Evolutionary conservation across 2,888 invertebrate species (phyloP), one percentile per base, ranked within the genome.

Genomic region (Electrophaes corylata): DNA sequence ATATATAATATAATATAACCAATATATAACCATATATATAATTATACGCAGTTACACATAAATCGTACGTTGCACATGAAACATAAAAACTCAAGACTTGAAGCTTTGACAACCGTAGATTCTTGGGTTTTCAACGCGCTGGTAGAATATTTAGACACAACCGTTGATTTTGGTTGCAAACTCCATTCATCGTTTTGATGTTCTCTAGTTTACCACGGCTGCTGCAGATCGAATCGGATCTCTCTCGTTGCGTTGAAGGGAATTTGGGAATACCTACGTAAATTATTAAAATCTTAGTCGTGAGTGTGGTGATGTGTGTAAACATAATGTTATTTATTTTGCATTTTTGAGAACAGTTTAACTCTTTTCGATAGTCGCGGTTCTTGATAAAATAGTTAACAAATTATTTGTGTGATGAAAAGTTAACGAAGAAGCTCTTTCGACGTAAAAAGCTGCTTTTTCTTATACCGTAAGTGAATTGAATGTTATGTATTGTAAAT

Each of bases 281-380:
- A 20, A 20, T 18, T 12, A 6, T 41, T 8, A 48, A 56, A 51
- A 49, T 46, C 57, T 43, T n/a, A n/a, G n/a, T n/a, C 14, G 41
- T 14, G 47, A 47, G 48, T 58, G 52, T 52, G 41, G 58, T 43
- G 45, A 35, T 48, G 53, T 58, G 62, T 50, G 52, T 50, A 54
- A 53, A 59, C 39, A 56, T 50, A 57, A 44, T 40, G 41, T 31
- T 47, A 50, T 54, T 54, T 47, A 47, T 43, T 43, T 18, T 18
- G 26, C 35, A 26, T 35, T 41, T 54, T 18, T 43, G 46, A 40
- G 40, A 40, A 47, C 41, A 40, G 4, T 46, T 26, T 6, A 14
- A n/a, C 8, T 16, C 11, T 54, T 41, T 31, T 12, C 18, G 18
- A 2, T 11, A 4, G 16, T 4, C 12, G 5, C 12, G 16, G 12